Percentiles rank a stretch among this genome's conserved stretches.
These are phyloP conservation scores for Sarcophaga variegata DNA, from an alignment of 2,888 invertebrate species.

Conservation along the genomic window DNA sequence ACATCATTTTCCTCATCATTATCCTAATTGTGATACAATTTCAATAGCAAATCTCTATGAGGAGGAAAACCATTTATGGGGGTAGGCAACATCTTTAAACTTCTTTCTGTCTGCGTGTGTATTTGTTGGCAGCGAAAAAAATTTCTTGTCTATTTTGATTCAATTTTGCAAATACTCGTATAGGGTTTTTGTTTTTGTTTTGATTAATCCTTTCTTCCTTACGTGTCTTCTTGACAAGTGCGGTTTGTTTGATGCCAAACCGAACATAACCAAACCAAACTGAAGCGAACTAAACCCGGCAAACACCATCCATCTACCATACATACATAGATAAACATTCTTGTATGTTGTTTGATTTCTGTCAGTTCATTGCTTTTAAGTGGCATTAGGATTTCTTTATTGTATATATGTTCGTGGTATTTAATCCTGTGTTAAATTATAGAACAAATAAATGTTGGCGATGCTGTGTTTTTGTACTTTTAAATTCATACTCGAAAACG, in stretches of 20 bases:
- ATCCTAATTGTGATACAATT: conserved; percentile 60
- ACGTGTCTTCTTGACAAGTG: conserved; percentile 79
- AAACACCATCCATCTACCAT: background rate
- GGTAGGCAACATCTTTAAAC: background rate
- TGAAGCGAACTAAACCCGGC: background rate
- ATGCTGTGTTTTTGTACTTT: conserved; percentile 42
- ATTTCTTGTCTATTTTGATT: conserved; percentile 74
- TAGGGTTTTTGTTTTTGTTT: conserved; percentile 71
- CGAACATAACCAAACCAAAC: conserved; percentile 18
- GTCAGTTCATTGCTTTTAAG: conserved; percentile 33
- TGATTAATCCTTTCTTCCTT: conserved; percentile 76
- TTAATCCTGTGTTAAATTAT: conserved; percentile 71
- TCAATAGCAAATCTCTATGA: background rate
- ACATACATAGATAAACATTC: background rate
- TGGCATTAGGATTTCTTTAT: conserved; percentile 48
- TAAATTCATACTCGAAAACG: background rate
- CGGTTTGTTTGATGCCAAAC: conserved; percentile 74
- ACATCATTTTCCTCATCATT: conserved; percentile 47
- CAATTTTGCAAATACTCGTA: conserved; percentile 75
- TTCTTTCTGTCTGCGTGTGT: background rate
- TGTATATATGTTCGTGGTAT: conserved; percentile 47
- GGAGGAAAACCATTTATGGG: background rate
- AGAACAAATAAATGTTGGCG: conserved; percentile 63
- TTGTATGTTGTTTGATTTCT: background rate
- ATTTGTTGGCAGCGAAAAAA: conserved; percentile 16